A percentile compares a stretch with the other conserved stretches of the same genome.
These are phyloP conservation scores for Crypturellus undulatus DNA, from an alignment of 2,113 vertebrate genomes.

Conservation along the genomic window DNA sequence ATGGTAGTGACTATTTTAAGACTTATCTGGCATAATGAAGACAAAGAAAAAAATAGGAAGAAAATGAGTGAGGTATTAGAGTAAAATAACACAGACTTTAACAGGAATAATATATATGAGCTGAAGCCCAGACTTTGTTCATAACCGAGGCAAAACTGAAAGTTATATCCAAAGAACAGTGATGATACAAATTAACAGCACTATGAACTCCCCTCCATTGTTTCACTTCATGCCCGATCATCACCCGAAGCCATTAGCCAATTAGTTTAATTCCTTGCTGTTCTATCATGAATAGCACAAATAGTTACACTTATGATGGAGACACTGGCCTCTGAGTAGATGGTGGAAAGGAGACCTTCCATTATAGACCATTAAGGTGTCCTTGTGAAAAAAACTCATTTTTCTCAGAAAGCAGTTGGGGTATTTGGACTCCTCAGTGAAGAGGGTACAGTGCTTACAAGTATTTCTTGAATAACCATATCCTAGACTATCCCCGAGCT, in stretches of 20 bases:
- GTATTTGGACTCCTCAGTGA: not conserved
- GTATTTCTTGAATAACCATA: not conserved
- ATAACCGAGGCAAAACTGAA: not conserved
- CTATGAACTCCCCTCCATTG: not conserved
- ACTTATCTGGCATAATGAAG: not conserved
- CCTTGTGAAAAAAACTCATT: not conserved
- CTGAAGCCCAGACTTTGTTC: not conserved
- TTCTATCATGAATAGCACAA: not conserved
- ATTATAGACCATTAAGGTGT: not conserved
- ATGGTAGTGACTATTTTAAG: not conserved
- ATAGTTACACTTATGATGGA: not conserved
- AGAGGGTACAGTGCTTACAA: not conserved
- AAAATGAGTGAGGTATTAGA: not conserved
- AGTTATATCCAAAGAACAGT: not conserved
- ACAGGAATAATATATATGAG: not conserved
- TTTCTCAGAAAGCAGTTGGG: fast-evolving
- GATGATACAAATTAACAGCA: not conserved
- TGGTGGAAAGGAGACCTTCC: not conserved
- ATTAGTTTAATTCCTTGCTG: not conserved
- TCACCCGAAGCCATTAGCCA: not conserved
- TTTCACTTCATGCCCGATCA: not conserved
- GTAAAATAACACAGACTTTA: not conserved
- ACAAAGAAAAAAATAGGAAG: not conserved
- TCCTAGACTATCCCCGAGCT: not conserved
- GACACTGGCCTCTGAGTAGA: not conserved